Percentiles rank a stretch among this genome's conserved stretches.
Conservation (phyloP, 2,797 vertebrate species). For the Lerista edwardsae region DNA sequence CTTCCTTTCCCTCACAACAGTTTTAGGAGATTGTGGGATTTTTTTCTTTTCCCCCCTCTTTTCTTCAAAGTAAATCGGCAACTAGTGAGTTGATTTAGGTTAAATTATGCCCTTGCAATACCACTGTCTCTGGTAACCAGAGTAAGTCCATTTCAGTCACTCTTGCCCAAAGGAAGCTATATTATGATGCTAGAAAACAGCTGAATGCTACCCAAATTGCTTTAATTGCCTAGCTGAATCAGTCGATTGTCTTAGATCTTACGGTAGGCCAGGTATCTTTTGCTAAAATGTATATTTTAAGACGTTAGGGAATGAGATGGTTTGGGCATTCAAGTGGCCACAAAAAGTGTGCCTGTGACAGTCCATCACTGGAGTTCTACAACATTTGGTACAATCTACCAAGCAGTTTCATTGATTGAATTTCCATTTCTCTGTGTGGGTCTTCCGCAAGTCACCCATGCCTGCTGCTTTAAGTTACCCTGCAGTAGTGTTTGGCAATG, state of each 20-base stretch:
- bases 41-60: neutral
- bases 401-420: neutral
- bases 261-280: neutral
- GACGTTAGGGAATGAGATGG: neutral
- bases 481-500: neutral
- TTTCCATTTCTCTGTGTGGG: neutral
- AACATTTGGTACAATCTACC: neutral
- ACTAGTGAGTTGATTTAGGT: too few relatives aligned
- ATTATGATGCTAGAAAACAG: neutral
- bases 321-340: neutral
- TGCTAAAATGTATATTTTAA: neutral
- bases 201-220: neutral
- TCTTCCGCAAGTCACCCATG: neutral
- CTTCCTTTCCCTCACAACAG: neutral
- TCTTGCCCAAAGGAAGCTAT: neutral
- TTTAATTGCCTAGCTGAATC: neutral
- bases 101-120: neutral
- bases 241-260: neutral
- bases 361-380: neutral
- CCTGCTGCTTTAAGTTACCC: neutral
- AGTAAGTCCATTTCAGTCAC: neutral
- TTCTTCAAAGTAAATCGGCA: too few relatives aligned
- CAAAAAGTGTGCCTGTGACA: fast-evolving
- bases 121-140: neutral
- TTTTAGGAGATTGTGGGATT: constrained; percentile 1